Conservation (phyloP, 30 jellyfish, hydroid and myxozoan genomes). For the Aurelia sp. region DNA sequence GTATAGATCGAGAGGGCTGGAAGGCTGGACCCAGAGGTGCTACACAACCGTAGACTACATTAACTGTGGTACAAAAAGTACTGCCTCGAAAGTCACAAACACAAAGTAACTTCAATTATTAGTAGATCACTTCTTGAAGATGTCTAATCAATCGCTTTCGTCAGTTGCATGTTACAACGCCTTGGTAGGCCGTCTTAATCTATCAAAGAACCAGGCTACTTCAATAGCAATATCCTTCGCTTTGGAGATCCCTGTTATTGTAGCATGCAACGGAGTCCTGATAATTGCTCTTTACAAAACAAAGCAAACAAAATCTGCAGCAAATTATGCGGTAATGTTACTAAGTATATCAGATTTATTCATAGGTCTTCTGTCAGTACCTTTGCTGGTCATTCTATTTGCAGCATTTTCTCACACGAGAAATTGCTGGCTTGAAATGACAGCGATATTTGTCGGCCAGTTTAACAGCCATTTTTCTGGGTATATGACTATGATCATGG, state of each 20-base stretch:
- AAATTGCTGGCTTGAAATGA: constrained; percentile 59
- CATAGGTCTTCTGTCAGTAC: constrained; percentile 35
- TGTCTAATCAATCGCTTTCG: too few species aligned
- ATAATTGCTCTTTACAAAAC: constrained; percentile 33
- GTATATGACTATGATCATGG: constrained; percentile 33
- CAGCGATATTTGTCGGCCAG: constrained; percentile 26
- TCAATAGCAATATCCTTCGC: constrained; percentile 8
- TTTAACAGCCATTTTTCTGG: constrained; percentile 57
- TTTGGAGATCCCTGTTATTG: constrained; percentile 13
- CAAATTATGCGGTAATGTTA: constrained; percentile 17
- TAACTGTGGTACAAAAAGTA: too few species aligned
- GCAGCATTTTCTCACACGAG: constrained; percentile 19
- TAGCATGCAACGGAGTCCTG: constrained; percentile 36
- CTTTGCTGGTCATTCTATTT: constrained; percentile 9
- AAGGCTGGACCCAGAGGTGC: too few species aligned
- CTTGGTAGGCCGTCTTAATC: constrained; percentile 20
- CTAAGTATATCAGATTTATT: constrained; percentile 31
- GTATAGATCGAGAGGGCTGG: too few species aligned
- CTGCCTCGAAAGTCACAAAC: too few species aligned
- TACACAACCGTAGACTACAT: too few species aligned
- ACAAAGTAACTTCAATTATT: too few species aligned
- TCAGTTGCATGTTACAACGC: constrained; percentile 30
- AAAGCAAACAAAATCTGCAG: constrained; percentile 5
- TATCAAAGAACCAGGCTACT: constrained; percentile 16
- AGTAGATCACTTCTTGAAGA: too few species aligned